phyloP scores from a whole-genome alignment of 2,797 vertebrate genomes.

The Selene dorsalis region DNA sequence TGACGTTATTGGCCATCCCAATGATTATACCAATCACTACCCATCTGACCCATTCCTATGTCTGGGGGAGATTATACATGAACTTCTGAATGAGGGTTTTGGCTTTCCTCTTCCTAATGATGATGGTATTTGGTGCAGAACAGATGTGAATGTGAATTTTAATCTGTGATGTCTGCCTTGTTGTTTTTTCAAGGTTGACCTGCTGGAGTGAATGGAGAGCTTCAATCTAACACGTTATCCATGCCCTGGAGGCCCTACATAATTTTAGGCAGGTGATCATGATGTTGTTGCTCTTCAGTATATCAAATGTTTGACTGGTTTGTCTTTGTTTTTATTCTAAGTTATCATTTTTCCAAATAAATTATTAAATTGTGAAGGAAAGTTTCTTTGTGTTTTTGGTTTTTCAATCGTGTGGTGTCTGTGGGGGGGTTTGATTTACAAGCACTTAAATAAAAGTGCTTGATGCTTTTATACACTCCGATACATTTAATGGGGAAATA shows the following conservation, averaged over 20 bases:
- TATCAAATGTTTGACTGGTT: neutral
- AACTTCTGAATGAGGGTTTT: constrained; percentile 75
- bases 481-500: too few species aligned
- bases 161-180: neutral
- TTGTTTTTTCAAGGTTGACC: constrained; percentile 48
- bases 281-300: too few species aligned
- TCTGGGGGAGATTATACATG: constrained; percentile 77
- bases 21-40: constrained; percentile 86
- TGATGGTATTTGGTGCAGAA: neutral
- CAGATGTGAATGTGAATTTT: neutral
- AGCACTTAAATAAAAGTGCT: too few species aligned
- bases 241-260: too few species aligned
- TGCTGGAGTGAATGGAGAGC: neutral
- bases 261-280: too few species aligned
- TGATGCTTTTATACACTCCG: too few species aligned
- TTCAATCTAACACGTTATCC: too few species aligned
- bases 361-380: neutral
- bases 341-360: neutral
- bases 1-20: constrained; percentile 66
- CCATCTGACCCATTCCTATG: constrained; percentile 82
- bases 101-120: neutral
- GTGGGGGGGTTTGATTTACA: neutral
- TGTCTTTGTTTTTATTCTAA: neutral
- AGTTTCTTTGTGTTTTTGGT: neutral
- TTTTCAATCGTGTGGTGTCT: neutral